Evolutionary conservation across 2,888 invertebrate genomes (phyloP).

Genomic region (Alitta virens): DNA sequence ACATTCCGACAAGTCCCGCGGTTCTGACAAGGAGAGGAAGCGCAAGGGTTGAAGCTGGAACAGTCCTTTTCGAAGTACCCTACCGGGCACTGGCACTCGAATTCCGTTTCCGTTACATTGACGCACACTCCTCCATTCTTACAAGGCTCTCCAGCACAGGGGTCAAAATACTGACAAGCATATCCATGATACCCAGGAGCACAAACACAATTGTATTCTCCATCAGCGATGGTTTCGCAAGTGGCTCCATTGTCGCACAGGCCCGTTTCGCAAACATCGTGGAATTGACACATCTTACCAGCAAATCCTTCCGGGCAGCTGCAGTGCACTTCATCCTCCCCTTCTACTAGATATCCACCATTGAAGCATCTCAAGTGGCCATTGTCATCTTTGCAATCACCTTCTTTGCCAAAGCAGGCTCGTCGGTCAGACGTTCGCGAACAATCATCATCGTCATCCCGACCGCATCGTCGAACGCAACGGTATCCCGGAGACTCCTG

Average conservation of each 20-base stretch:
- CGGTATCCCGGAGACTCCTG: slow-evolving; percentile 3
- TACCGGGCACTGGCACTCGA: slow-evolving; percentile 35
- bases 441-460: slow-evolving; percentile 5
- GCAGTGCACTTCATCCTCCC: slow-evolving; percentile 23
- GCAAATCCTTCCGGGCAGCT: slow-evolving; percentile 34
- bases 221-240: slow-evolving; percentile 30
- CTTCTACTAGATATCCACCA: not conserved
- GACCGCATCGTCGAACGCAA: slow-evolving; percentile 4
- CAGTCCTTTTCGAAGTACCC: slow-evolving; percentile 42
- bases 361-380: not conserved
- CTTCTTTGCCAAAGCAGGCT: not conserved
- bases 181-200: slow-evolving; percentile 37
- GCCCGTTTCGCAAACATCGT: slow-evolving; percentile 30
- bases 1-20: slow-evolving; percentile 40
- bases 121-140: slow-evolving; percentile 38
- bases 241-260: slow-evolving; percentile 39
- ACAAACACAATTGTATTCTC: slow-evolving; percentile 39
- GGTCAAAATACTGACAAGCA: slow-evolving; percentile 38
- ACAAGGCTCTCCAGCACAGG: slow-evolving; percentile 38
- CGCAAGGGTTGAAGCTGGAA: slow-evolving; percentile 34
- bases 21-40: slow-evolving; percentile 41
- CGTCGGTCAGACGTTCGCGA: not conserved
- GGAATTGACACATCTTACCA: slow-evolving; percentile 33
- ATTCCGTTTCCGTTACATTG: slow-evolving; percentile 20
- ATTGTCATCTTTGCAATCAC: not conserved